Evolutionary conservation across 2,113 vertebrate species (phyloP).

Genomic region (Aspidoscelis tigris): DNA sequence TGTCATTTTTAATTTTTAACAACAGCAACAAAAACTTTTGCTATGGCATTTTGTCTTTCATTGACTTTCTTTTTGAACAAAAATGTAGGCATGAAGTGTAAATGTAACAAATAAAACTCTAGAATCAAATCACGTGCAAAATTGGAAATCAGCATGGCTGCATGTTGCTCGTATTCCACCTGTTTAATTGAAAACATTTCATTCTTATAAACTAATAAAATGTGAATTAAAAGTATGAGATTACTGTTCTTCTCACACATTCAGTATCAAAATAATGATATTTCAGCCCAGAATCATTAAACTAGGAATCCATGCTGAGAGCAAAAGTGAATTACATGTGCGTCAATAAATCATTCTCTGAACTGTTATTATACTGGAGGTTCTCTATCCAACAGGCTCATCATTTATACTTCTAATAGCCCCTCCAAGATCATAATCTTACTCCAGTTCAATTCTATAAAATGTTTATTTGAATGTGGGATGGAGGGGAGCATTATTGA

Average conservation of each 20-base stretch:
- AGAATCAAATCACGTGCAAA: constrained; percentile 2
- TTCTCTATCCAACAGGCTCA: constrained; percentile 30
- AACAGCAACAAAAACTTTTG: not conserved
- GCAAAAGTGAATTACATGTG: constrained; percentile 34
- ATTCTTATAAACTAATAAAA: constrained; percentile 8
- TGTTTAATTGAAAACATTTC: constrained; percentile 44
- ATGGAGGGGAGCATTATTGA: not conserved
- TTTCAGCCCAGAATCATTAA: constrained; percentile 48
- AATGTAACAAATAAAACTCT: not conserved
- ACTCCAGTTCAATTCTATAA: constrained; percentile 6
- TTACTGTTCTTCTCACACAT: constrained; percentile 44
- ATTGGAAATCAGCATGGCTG: constrained; percentile 10
- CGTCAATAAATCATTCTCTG: constrained; percentile 51
- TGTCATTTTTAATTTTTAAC: not conserved
- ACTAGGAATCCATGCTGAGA: constrained; percentile 57
- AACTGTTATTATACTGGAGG: constrained; percentile 44
- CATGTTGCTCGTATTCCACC: constrained; percentile 8
- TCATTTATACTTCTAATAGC: constrained; percentile 20
- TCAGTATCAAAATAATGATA: constrained; percentile 29
- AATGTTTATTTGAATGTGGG: not conserved
- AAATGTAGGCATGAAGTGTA: not conserved
- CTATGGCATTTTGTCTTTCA: not conserved
- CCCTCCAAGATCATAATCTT: constrained; percentile 12
- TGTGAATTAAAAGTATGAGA: constrained; percentile 27
- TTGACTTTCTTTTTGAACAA: not conserved